Conservation (phyloP, 2,888 invertebrate species). For the Dichetophora obliterata region DNA sequence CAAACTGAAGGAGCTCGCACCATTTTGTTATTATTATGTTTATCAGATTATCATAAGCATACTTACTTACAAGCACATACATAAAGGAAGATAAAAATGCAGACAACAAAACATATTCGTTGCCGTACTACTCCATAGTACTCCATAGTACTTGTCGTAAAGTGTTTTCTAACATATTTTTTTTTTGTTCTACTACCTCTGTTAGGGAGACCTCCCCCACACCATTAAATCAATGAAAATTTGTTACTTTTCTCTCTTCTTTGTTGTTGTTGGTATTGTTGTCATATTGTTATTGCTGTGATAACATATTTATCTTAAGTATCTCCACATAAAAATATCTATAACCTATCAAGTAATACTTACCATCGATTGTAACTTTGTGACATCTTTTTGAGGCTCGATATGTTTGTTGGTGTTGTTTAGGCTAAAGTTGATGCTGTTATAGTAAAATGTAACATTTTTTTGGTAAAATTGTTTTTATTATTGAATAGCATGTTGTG, state of each 20-base stretch:
- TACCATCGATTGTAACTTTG: neutral
- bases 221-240: neutral
- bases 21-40: too few relatives aligned
- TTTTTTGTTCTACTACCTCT: too few relatives aligned
- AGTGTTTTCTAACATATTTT: neutral
- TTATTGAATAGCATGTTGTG: neutral
- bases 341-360: slow-evolving; percentile 5
- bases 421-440: neutral
- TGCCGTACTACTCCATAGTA: too few relatives aligned
- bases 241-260: neutral
- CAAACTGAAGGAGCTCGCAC: neutral
- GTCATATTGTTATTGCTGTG: neutral
- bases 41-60: neutral
- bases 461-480: neutral
- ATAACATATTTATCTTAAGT: slow-evolving; percentile 24
- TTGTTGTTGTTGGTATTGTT: slow-evolving; percentile 2
- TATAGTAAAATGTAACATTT: neutral
- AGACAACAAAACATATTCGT: too few relatives aligned
- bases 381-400: neutral
- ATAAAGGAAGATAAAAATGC: too few relatives aligned
- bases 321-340: slow-evolving; percentile 29
- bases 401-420: neutral
- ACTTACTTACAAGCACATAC: neutral
- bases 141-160: neutral
- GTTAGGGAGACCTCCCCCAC: too few relatives aligned